Evolutionary conservation across 1,140 invertebrate genomes (phyloP), one percentile per base, ranked within the genome.

Genomic region (Xylocopa sonorina): DNA sequence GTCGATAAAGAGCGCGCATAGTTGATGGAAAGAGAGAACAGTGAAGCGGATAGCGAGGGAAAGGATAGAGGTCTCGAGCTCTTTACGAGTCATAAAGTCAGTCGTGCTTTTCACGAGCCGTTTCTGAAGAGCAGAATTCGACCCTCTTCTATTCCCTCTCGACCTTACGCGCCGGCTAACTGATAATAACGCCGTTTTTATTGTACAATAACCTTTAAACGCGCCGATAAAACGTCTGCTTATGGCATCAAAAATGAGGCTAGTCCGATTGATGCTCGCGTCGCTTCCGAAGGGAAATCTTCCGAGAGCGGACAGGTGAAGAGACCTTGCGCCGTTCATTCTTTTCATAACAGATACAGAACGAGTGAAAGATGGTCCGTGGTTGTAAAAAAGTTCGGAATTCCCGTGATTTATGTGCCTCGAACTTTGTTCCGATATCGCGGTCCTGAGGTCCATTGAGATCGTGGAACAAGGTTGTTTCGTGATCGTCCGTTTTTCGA

Each of bases 111-210:
- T 91, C 90, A 91, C 89, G 85, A 89, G 75, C 83, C 86, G 85
- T 85, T 89, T 90, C 88, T 87, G 87, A 87, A 82, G 46, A 60
- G 63, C 34, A 51, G 43, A 29, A 55, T 72, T 29, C 73, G 73
- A 79, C 75, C 63, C 62, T 69, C 69, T 51, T 77, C 74, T 76
- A 71, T 76, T 73, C 63, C 67, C 78, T 64, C 78, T 67, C 80
- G 67, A 78, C 79, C 80, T 82, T 64, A 12, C 76, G 73, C 24
- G 14, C 75, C 84, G 73, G 84, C 87, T 92, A 93, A 93, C 89
- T 93, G 92, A 93, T 93, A 92, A 92, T 93, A 93, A 93, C 91
- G 87, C 90, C 88, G 90, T 89, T 92, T 93, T 93, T 92, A 93
- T 92, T 90, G 90, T 92, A 92, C 92, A 91, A 92, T 92, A 92